Conservation (phyloP, 2,113 vertebrate species). For the Pygoscelis antarcticus region DNA sequence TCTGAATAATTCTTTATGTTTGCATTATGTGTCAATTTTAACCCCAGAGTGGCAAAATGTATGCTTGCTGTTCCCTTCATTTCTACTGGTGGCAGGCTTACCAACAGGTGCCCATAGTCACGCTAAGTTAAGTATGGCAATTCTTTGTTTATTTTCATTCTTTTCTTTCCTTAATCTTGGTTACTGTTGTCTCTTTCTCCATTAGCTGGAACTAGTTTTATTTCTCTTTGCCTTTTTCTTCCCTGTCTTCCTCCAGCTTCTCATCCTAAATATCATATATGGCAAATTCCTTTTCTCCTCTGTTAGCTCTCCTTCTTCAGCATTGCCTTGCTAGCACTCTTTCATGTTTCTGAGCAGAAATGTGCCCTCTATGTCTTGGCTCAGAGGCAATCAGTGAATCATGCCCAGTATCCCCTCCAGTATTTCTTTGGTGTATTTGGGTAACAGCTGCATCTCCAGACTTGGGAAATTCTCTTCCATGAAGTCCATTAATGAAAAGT, state of each 20-base stretch:
- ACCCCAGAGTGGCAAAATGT: not conserved
- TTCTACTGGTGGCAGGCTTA: not conserved
- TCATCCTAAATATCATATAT: not conserved
- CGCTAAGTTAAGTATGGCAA: fast-evolving
- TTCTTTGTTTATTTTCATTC: not conserved
- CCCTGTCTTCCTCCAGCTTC: not conserved
- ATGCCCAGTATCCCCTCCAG: not conserved
- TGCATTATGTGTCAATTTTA: fast-evolving
- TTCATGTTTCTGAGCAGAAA: not conserved
- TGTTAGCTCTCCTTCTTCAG: not conserved
- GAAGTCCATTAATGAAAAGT: not conserved
- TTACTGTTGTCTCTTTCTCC: not conserved
- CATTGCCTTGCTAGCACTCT: not conserved
- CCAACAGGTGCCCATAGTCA: not conserved
- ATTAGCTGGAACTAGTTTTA: not conserved
- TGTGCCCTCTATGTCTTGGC: not conserved
- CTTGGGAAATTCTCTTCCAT: not conserved
- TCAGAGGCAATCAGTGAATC: not conserved
- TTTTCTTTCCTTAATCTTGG: not conserved
- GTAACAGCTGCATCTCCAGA: not conserved
- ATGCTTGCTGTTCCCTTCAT: not conserved
- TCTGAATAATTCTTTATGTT: not conserved
- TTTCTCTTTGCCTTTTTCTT: not conserved
- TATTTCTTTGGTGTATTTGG: not conserved
- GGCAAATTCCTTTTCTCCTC: not conserved